Conservation (phyloP, 2,888 invertebrate species). For the Hybos culiciformis region DNA sequence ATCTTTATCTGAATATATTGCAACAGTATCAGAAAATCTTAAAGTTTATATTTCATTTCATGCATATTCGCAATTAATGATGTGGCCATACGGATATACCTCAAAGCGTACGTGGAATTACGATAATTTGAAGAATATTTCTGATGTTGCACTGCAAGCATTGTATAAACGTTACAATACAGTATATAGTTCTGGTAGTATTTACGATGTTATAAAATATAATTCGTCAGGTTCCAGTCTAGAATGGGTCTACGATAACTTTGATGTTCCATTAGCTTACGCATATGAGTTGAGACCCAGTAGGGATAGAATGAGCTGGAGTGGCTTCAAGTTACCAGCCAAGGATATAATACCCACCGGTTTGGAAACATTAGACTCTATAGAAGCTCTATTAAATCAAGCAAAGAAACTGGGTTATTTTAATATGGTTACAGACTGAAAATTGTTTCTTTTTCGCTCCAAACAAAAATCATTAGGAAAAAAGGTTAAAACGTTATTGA, state of each 20-base stretch:
- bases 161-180: constrained; percentile 44
- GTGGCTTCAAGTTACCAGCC: constrained; percentile 55
- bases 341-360: constrained; percentile 50
- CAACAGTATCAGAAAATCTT: constrained; percentile 37
- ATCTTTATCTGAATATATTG: constrained; percentile 42
- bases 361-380: constrained; percentile 45
- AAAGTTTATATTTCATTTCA: constrained; percentile 59
- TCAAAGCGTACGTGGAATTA: constrained; percentile 40
- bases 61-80: constrained; percentile 56
- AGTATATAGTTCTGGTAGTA: constrained; percentile 45
- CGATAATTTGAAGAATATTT: constrained; percentile 36
- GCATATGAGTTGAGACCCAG: constrained; percentile 43
- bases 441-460: too few species aligned
- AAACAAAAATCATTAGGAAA: too few species aligned
- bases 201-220: constrained; percentile 40
- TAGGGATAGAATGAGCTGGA: constrained; percentile 35
- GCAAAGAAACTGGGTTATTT: constrained; percentile 35
- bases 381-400: constrained; percentile 38
- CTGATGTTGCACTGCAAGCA: constrained; percentile 23
- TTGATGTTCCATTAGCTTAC: constrained; percentile 20
- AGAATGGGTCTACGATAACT: constrained; percentile 66
- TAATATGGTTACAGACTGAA: constrained; percentile 2
- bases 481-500: too few species aligned
- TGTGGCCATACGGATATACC: constrained; percentile 59
- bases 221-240: constrained; percentile 50